phyloP scores from a whole-genome alignment of 2,888 invertebrate species.

The Yponomeuta sedellus region DNA sequence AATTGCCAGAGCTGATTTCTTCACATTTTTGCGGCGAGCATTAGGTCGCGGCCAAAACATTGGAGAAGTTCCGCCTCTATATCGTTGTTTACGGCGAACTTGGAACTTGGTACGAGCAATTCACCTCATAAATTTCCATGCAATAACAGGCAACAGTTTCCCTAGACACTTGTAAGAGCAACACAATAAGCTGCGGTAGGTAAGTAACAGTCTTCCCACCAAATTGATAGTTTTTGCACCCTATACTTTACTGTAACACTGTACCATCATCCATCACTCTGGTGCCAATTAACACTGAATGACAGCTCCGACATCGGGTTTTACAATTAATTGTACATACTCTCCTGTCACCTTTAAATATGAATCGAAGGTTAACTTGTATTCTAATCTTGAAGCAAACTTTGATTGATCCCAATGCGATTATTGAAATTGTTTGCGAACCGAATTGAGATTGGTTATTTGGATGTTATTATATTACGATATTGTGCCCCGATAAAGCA shows the following conservation, averaged over 20 bases:
- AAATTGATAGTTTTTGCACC: conserved; percentile 14
- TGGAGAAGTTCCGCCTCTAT: conserved; percentile 55
- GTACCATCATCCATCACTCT: neutral
- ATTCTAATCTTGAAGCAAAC: neutral
- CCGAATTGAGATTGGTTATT: neutral
- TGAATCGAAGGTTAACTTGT: neutral
- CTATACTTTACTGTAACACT: neutral
- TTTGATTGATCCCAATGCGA: neutral
- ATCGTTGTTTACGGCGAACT: conserved; percentile 72
- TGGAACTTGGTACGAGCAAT: conserved; percentile 62
- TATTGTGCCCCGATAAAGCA: neutral
- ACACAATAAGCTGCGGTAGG: conserved; percentile 55
- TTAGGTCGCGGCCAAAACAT: conserved; percentile 52
- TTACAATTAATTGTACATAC: neutral
- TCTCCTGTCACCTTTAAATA: neutral
- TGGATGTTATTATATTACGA: conserved; percentile 1
- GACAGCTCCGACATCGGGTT: conserved; percentile 16
- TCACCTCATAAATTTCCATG: conserved; percentile 68
- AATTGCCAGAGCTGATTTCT: conserved; percentile 54
- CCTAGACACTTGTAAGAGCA: conserved; percentile 67
- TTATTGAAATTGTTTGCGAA: neutral
- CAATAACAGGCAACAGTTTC: conserved; percentile 71
- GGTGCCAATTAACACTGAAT: conserved; percentile 19
- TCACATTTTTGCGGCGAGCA: conserved; percentile 52
- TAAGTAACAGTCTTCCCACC: conserved; percentile 22